Evolutionary conservation across 2,888 invertebrate species (phyloP), one percentile per base, ranked within the genome.

Genomic region (Melanostoma scalare): DNA sequence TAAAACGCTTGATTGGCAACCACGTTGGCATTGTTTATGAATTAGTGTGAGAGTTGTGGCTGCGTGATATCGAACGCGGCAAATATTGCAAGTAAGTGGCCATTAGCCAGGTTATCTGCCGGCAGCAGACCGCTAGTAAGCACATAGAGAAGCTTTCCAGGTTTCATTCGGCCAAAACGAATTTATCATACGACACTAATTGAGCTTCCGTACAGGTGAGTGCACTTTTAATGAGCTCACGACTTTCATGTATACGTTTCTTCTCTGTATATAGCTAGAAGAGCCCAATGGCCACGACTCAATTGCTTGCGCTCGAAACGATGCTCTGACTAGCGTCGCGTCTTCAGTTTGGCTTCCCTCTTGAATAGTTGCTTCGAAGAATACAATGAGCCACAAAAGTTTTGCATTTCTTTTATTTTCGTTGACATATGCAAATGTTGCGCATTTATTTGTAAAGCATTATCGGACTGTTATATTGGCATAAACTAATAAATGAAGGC

Each of bases 191-290:
- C 74, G 79, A 75, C 84, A 84, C 84, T 84, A 84, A 84, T 84
- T 84, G 84, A 84, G 84, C 84, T 84, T 84, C 84, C 84, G 84
- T 75, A 84, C 84, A 84, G 84, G 84, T 84, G 84, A 84, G 69
- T 84, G 84, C 74, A 84, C 78, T 78, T 82, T 82, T 78, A 82
- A 82, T 82, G 82, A 82, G 82, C 82, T 82, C 82, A 82, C 82
- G 82, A 82, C 78, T 82, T 67, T 67, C 65, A 78, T 82, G 82
- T 82, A 20, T 20, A 78, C 65, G 65, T 63, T 69, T 53, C 56
- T 33, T 48, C 40, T 61, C 35, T 61, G 42, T 42, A 44, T 9
- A 30, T 53, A 38, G 50, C 20, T 20, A 20, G 20, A 20, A 44
- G 61, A 53, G 61, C 38, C 36, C 30, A 44, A 53, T 68, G 9